phyloP scores from a whole-genome alignment of 2,888 invertebrate species.

The Zaprionus bogoriensis region DNA sequence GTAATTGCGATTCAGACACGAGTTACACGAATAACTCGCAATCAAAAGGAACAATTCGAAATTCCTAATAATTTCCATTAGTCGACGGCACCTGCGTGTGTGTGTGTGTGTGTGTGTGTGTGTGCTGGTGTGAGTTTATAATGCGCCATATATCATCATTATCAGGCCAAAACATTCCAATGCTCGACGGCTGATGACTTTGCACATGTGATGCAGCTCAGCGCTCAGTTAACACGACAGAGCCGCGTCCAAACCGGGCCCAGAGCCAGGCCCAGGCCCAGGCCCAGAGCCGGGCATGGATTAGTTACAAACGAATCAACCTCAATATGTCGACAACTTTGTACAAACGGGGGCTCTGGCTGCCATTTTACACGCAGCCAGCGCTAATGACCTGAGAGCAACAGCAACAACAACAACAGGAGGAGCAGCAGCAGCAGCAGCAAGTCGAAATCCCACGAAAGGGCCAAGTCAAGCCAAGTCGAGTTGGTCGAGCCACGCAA shows the following conservation, averaged over 20 bases:
- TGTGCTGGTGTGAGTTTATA: constrained; percentile 41
- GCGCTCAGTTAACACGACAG: constrained; percentile 46
- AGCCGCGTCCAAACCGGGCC: constrained; percentile 16
- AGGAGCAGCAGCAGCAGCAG: constrained; percentile 33
- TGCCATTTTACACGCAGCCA: constrained; percentile 77
- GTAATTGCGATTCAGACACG: constrained; percentile 40
- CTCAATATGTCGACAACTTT: constrained; percentile 75
- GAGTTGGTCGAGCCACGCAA: constrained; percentile 54
- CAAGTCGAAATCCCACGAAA: constrained; percentile 68
- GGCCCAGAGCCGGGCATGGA: constrained; percentile 35
- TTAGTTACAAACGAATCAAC: constrained; percentile 74
- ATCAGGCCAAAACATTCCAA: constrained; percentile 64
- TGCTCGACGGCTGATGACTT: constrained; percentile 65
- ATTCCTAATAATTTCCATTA: constrained; percentile 60
- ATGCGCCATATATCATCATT: constrained; percentile 74
- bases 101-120: constrained; percentile 6
- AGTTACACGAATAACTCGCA: constrained; percentile 30
- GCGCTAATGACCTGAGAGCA: constrained; percentile 67
- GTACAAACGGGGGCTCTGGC: constrained; percentile 56
- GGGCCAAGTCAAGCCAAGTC: constrained; percentile 56
- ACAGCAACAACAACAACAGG: constrained; percentile 35
- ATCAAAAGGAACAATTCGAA: constrained; percentile 49
- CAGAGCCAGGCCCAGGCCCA: constrained; percentile 8
- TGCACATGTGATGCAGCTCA: constrained; percentile 71
- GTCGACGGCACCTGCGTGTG: constrained; percentile 24